Percentiles rank a stretch among this genome's conserved stretches.
Evolutionary conservation across 37 sponge, comb jelly and placozoan species (phyloP).

Genomic region (Theonella swinhoei): DNA sequence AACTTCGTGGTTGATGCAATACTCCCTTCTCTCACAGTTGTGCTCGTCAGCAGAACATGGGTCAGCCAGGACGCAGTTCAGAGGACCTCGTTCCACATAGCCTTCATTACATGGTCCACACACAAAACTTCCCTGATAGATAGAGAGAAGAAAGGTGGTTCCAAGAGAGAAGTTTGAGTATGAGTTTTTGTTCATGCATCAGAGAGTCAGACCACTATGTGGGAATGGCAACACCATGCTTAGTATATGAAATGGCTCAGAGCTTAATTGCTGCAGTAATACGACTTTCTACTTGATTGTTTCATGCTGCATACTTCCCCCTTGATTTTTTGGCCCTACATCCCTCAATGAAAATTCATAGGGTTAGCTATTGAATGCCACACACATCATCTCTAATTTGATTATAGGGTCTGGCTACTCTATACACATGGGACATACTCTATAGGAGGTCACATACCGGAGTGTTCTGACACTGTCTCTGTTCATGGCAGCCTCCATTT

Average conservation of each 20-base stretch:
- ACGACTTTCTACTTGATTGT: too few relatives aligned
- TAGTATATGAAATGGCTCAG: too few relatives aligned
- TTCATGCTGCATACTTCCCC: too few relatives aligned
- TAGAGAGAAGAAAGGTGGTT: not conserved
- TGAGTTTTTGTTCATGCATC: not conserved
- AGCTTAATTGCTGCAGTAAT: too few relatives aligned
- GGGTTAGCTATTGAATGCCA: too few relatives aligned
- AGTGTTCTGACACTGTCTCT: conserved; percentile 70
- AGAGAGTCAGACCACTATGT: too few relatives aligned
- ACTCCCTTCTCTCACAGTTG: conserved; percentile 59
- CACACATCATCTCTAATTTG: too few relatives aligned
- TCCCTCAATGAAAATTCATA: too few relatives aligned
- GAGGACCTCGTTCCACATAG: conserved; percentile 61
- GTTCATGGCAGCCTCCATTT: conserved; percentile 63
- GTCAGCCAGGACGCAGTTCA: conserved; percentile 67
- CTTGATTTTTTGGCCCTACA: too few relatives aligned
- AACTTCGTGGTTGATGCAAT: conserved; percentile 58
- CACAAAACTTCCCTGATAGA: conserved; percentile 47
- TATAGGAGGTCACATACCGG: conserved; percentile 18
- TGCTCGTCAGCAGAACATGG: conserved; percentile 75
- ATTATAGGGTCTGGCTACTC: too few relatives aligned
- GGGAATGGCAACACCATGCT: too few relatives aligned
- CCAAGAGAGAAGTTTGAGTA: not conserved
- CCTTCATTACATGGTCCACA: conserved; percentile 84
- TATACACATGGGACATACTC: too few relatives aligned